phyloP scores from a whole-genome alignment of 2,888 invertebrate genomes.

The Ferdinandea cuprea region DNA sequence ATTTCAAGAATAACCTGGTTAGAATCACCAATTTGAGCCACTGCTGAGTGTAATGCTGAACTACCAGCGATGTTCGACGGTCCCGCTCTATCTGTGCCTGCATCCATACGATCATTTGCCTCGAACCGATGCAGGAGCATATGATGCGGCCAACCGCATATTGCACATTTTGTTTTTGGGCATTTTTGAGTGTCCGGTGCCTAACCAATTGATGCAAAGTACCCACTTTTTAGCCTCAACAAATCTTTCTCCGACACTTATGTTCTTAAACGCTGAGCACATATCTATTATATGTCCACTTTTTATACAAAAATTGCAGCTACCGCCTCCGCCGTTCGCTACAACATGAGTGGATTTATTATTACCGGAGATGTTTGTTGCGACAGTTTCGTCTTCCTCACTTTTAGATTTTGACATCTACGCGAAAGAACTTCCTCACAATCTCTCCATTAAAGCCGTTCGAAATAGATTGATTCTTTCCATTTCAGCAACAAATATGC shows the following conservation, averaged over 20 bases:
- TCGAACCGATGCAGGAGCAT: too few relatives aligned
- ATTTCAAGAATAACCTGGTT: conserved; percentile 12
- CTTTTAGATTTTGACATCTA: conserved; percentile 57
- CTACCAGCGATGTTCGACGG: too few relatives aligned
- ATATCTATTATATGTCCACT: conserved; percentile 8
- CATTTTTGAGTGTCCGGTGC: too few relatives aligned
- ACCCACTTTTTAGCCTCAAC: neutral
- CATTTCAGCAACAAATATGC: conserved; percentile 57
- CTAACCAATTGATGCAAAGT: too few relatives aligned
- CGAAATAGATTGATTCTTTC: conserved; percentile 67
- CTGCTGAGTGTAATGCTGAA: conserved; percentile 4
- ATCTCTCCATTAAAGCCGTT: conserved; percentile 39
- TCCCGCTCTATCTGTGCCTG: too few relatives aligned
- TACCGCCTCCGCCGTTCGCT: conserved; percentile 14
- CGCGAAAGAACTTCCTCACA: conserved; percentile 58
- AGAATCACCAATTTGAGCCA: neutral
- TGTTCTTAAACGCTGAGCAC: conserved; percentile 23
- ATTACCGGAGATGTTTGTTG: conserved; percentile 2
- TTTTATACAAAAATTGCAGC: conserved; percentile 31
- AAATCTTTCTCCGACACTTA: neutral
- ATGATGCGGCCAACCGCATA: too few relatives aligned
- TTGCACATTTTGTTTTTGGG: too few relatives aligned
- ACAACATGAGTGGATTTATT: conserved; percentile 22
- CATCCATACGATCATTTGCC: too few relatives aligned
- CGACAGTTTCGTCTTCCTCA: conserved; percentile 42